These are phyloP conservation scores for Neodontobutis hainanensis DNA, from an alignment of 2,113 vertebrate genomes.

Conservation along the genomic window DNA sequence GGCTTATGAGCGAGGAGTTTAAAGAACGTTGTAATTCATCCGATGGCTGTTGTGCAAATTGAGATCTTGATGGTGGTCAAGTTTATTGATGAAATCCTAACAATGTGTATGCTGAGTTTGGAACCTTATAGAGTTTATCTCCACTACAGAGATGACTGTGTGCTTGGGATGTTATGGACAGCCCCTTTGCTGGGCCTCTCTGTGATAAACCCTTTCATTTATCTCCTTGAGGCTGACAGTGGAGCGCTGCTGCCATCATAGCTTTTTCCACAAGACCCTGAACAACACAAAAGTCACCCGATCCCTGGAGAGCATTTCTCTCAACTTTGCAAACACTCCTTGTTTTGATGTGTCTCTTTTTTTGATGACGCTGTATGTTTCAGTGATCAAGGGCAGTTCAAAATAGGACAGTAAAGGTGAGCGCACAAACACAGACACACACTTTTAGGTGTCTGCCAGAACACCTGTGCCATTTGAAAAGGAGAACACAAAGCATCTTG, in stretches of 20 bases:
- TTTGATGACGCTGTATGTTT: slow-evolving; percentile 75
- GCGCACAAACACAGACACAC: slow-evolving; percentile 18
- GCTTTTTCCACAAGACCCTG: slow-evolving; percentile 39
- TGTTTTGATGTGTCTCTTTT: slow-evolving; percentile 71
- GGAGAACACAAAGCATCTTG: slow-evolving; percentile 60
- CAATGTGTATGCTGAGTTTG: too few species aligned
- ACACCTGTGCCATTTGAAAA: slow-evolving; percentile 74
- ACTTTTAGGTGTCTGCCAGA: slow-evolving; percentile 71
- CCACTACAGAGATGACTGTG: slow-evolving; percentile 4
- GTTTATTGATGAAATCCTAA: too few species aligned
- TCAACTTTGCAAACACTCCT: slow-evolving; percentile 71
- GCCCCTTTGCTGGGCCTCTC: slow-evolving; percentile 17
- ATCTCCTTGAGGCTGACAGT: slow-evolving; percentile 54
- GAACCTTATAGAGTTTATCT: neutral
- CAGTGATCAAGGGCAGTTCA: slow-evolving; percentile 71
- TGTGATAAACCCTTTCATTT: slow-evolving; percentile 55
- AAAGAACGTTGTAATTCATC: too few species aligned
- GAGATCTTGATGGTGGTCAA: too few species aligned
- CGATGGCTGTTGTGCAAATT: too few species aligned
- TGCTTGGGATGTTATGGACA: slow-evolving; percentile 20
- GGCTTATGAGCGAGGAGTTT: too few species aligned
- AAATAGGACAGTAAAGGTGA: slow-evolving; percentile 74
- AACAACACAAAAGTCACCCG: slow-evolving; percentile 66
- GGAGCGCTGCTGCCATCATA: slow-evolving; percentile 48
- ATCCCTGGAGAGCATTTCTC: slow-evolving; percentile 71